Evolutionary conservation across 2,888 invertebrate species (phyloP).

Genomic region (Drosophila subquinaria): DNA sequence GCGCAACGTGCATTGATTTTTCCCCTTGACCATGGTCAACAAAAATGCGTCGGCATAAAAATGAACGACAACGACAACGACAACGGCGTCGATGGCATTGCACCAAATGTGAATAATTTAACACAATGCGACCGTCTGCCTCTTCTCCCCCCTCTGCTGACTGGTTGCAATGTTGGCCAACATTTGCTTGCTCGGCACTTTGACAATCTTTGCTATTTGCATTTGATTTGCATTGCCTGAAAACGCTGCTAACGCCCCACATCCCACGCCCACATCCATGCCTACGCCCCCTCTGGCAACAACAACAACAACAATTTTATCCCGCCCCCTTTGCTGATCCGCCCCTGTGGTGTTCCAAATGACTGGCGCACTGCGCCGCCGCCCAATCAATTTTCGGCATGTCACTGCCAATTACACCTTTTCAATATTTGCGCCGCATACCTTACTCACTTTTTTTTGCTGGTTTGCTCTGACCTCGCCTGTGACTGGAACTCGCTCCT

Average conservation of each 20-base stretch:
- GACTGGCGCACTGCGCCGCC: conserved; percentile 63
- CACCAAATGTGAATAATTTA: conserved; percentile 82
- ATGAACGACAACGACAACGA: conserved; percentile 45
- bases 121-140: conserved; percentile 53
- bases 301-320: conserved; percentile 33
- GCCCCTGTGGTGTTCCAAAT: conserved; percentile 57
- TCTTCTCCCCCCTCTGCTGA: neutral
- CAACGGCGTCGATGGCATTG: conserved; percentile 47
- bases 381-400: conserved; percentile 82
- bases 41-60: conserved; percentile 56
- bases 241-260: conserved; percentile 52
- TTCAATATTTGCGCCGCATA: conserved; percentile 82
- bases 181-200: conserved; percentile 69
- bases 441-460: conserved; percentile 15
- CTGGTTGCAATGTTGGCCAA: conserved; percentile 33
- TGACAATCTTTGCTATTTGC: conserved; percentile 81
- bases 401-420: conserved; percentile 84
- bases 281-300: conserved; percentile 17
- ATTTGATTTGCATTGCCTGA: conserved; percentile 78
- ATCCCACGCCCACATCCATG: conserved; percentile 1
- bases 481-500: conserved; percentile 10
- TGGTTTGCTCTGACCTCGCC: conserved; percentile 1
- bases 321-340: conserved; percentile 21
- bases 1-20: conserved; percentile 60
- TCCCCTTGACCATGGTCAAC: conserved; percentile 56